Base-by-base conservation (phyloP, 2,797 vertebrate species). In the Phataginus tetradactyla region DNA sequence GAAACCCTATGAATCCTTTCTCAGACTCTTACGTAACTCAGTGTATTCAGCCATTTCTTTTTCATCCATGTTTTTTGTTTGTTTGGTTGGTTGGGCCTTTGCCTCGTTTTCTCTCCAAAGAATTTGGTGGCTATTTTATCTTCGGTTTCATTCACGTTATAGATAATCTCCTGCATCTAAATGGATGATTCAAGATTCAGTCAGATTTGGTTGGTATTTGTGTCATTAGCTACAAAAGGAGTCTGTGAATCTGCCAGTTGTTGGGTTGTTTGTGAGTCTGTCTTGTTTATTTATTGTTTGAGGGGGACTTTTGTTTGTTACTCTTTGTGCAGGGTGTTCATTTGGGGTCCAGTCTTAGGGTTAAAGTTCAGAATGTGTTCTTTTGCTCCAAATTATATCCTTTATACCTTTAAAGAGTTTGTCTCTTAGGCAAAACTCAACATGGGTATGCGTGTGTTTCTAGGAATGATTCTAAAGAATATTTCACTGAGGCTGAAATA, bases 21-120 rank as follows among this genome's bases (percentile, higher is more conserved):
- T 91, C 95, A 83, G 68, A 93, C 27, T 97, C 97, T 98, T 98
- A 98, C 66, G 53, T 98, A 98, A 98, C 97, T 97, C 95, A 57
- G 39, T 72, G 84, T 95, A 96, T 97, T 97, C 92, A 79, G 78
- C 77, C 37, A 86, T 90, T 91, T 93, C 87, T 97, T 98, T 97
- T 96, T 94, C 94, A 87, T 81, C 90, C 71, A 72, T 91, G 89
- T 95, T 98, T 98, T 98, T 95, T 34, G 96, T 97, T 98, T 98
- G 97, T 21, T 94, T 49, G 97, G 96, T 98, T 97, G 97, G 64
- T 94, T 97, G 97, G 95, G 79, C 85, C 88, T 97, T 97, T 97
- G 95, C 84, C 90, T 98, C 91, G 92, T 98, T 98, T 98, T 96
- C 81, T 98, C 63, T 94, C 91, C 84, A 91, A 92, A 98, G 98